These are phyloP conservation scores for Calliopum simillimum DNA, from an alignment of 2,888 invertebrate species.

Conservation along the genomic window DNA sequence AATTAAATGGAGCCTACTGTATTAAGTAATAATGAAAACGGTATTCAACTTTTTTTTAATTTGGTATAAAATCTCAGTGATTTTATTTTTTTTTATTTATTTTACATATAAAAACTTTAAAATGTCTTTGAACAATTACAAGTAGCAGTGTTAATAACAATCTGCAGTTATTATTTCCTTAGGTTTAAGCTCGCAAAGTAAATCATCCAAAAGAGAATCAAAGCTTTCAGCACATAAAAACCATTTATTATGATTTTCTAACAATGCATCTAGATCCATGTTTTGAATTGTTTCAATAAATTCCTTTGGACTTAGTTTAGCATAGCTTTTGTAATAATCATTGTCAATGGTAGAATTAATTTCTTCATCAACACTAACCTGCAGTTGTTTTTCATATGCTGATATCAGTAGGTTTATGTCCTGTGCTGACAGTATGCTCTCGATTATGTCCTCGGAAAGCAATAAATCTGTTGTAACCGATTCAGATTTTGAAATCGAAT, in stretches of 20 bases:
- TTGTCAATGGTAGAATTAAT: conserved; percentile 50
- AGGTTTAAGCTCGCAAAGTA: conserved; percentile 62
- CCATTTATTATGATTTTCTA: conserved; percentile 76
- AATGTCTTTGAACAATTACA: no score
- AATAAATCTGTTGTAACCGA: conserved; percentile 53
- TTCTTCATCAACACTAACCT: conserved; percentile 44
- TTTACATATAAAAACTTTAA: no score
- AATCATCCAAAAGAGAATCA: conserved; percentile 80
- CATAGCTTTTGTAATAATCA: conserved; percentile 59
- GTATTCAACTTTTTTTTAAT: no score
- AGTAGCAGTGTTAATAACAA: conserved; percentile 55
- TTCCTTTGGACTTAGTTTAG: conserved; percentile 69
- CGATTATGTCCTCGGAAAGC: conserved; percentile 54
- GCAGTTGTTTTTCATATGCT: conserved; percentile 72
- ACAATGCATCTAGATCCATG: conserved; percentile 72
- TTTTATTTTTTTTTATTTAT: no score
- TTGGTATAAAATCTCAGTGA: no score
- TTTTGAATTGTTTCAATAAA: conserved; percentile 72
- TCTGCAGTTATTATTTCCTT: conserved; percentile 57
- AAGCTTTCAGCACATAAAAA: conserved; percentile 75
- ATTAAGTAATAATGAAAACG: no score
- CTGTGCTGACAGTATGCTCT: conserved; percentile 57
- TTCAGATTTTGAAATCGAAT: conserved; percentile 57
- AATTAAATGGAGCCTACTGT: no score
- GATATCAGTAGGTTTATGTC: conserved; percentile 58